Base-by-base conservation (phyloP, 1,140 invertebrate species). In the Diabrotica virgifera region DNA sequence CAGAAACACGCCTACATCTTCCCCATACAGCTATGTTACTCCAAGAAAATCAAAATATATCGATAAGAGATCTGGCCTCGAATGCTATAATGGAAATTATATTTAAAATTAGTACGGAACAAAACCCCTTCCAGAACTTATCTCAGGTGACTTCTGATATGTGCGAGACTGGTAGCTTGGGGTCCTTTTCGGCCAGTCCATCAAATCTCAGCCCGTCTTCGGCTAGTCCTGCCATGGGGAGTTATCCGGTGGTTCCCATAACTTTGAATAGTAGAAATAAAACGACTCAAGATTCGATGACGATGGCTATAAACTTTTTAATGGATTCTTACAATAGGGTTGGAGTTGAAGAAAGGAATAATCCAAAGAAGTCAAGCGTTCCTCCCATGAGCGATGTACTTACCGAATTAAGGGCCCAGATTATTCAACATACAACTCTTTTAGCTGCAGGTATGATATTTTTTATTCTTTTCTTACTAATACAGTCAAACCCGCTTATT, bases 21-120 rank as follows among this genome's bases (percentile, higher is more conserved):
- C 85, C 87, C 35, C 83, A 87, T 62, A 84, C 87, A 50, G 83
- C 85, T 11, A 83, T 82, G 58, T 79, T 80, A 14, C 65, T 85
- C 24, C 77, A 79, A 62, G 81, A 79, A 66, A 80, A 76, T 71
- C 81, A 77, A 72, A 77, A 75, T 66, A 75, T 78, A 63, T 75
- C 70, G 75, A 83, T 83, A 76, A 80, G 83, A 50, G 82, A 81
- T 73, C 74, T 80, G 80, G 89, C 78, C 70, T 90, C 72, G 74
- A 85, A 88, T 75, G 83, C 85, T 56, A 66, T 92, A 36, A 88
- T 91, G 84, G 90, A 92, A 75, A 82, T 90, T 5, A 72, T 89
- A 50, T 79, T 78, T 38, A 82, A 85, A 77, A 86, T 89, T 63
- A 76, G 82, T n/a, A 81, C 81, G 62, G 85, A 85, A 35, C 59